Conservation (phyloP, 2,888 invertebrate species). For the Coelinius sp. region DNA sequence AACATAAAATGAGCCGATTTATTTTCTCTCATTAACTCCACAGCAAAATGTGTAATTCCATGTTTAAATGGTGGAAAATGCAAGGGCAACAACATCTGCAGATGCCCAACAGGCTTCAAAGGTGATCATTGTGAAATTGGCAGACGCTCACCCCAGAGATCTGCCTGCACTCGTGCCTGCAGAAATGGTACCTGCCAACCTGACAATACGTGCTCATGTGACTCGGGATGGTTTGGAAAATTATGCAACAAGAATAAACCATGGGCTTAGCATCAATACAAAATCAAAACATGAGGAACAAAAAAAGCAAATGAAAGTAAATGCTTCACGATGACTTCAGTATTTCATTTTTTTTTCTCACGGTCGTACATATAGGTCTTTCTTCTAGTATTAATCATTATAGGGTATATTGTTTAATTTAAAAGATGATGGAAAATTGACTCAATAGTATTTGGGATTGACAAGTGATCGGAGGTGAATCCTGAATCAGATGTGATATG, state of each 20-base stretch:
- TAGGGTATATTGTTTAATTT: slow-evolving; percentile 36
- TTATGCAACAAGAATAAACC: slow-evolving; percentile 83
- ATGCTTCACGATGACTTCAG: slow-evolving; percentile 25
- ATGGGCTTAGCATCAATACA: slow-evolving; percentile 60
- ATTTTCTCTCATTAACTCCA: slow-evolving; percentile 44
- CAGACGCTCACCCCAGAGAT: slow-evolving; percentile 77
- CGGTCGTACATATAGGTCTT: background rate
- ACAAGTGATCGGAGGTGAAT: slow-evolving; percentile 42
- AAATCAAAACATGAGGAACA: background rate
- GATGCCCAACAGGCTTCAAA: slow-evolving; percentile 86
- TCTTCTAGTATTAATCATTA: slow-evolving; percentile 43
- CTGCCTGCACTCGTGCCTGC: slow-evolving; percentile 82
- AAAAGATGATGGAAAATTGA: background rate
- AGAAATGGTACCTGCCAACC: slow-evolving; percentile 83
- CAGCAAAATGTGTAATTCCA: slow-evolving; percentile 91
- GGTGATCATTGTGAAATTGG: slow-evolving; percentile 95
- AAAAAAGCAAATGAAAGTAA: slow-evolving; percentile 11
- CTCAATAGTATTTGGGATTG: slow-evolving; percentile 5
- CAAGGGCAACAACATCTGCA: slow-evolving; percentile 90
- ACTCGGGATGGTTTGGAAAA: slow-evolving; percentile 87
- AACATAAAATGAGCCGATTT: background rate
- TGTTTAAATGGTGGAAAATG: slow-evolving; percentile 93
- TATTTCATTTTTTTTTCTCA: slow-evolving; percentile 26
- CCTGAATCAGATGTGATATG: slow-evolving; percentile 69
- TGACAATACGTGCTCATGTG: slow-evolving; percentile 82